Base-by-base conservation (phyloP, 2,113 vertebrate species). In the Hepsetus odoe region DNA sequence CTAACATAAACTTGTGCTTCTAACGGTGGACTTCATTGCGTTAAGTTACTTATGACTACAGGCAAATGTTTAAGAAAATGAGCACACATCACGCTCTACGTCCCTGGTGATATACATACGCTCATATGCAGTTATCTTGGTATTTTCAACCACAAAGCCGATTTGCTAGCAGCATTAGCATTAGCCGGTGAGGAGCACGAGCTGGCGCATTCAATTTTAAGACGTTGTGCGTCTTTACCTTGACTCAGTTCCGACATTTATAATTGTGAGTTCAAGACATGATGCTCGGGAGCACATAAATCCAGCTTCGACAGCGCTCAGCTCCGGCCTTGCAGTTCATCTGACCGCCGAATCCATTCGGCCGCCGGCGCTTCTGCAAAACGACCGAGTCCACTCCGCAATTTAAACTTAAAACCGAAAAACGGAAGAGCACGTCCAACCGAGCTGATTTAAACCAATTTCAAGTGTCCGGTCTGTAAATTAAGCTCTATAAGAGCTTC, bases 281-380 rank as follows among this genome's bases (percentile, higher is more conserved):
- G 11, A 5, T 76, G 2, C 2, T 65, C 12, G 26, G n/a, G 30
- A 44, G 4, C 42, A 40, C 9, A 62, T 7, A 28, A 16, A 33
- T 3, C 26, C 5, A 8, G 22, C 14, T 9, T 11, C 20, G 59
- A 28, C 14, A 40, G 12, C n/a, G 46, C 61, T 13, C 18, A 7
- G 44, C n/a, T 65, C 46, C 46, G 35, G 4, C 18, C 76, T 80
- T 14, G 3, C 42, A 5, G 42, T 69, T 65, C n/a, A 72, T 64
- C n/a, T 14, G 33, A 49, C 35, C 61, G 56, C 9, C 28, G 20
- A 68, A 64, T 65, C 32, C 18, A 38, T 33, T 24, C 14, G 18
- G 9, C 7, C 32, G 7, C 18, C 7, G 12, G 10, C 61, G 32
- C 32, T 38, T 20, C 32, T 33, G 30, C n/a, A 5, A 20, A 65